These are phyloP conservation scores for Stictonetta naevosa DNA, from an alignment of 2,113 vertebrate genomes.

Conservation along the genomic window DNA sequence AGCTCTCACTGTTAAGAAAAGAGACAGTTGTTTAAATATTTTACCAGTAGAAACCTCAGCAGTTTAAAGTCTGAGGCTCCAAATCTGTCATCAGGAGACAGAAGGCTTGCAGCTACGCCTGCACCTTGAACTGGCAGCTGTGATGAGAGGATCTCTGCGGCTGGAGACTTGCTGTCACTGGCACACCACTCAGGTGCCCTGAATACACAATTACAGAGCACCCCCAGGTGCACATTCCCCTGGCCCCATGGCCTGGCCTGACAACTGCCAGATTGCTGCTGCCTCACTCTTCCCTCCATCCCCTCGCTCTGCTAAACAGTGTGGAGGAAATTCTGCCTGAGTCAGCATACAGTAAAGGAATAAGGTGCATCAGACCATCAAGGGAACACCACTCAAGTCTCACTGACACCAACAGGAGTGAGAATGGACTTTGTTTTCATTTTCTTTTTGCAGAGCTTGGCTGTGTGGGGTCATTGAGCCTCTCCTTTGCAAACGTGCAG, in stretches of 20 bases:
- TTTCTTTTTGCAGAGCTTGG: background rate
- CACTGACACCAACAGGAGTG: background rate
- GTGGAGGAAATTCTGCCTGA: background rate
- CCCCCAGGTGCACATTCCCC: too few species aligned
- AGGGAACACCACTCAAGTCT: background rate
- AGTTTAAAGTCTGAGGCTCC: background rate
- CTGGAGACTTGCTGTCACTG: background rate
- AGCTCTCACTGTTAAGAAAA: background rate
- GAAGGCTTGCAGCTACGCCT: background rate
- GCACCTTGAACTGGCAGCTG: background rate
- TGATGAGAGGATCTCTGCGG: accelerated
- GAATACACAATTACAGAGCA: background rate
- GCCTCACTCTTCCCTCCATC: background rate
- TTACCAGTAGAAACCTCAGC: background rate
- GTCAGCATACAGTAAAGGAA: background rate
- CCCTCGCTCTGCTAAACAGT: background rate
- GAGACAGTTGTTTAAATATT: background rate
- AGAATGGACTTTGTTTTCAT: background rate
- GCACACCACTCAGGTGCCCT: background rate
- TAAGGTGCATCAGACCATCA: background rate
- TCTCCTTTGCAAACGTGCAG: background rate
- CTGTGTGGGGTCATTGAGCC: background rate
- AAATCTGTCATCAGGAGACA: background rate
- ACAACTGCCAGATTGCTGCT: background rate
- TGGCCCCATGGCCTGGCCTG: background rate